Conservation (phyloP, 2,888 invertebrate species). For the Lobophora halterata region DNA sequence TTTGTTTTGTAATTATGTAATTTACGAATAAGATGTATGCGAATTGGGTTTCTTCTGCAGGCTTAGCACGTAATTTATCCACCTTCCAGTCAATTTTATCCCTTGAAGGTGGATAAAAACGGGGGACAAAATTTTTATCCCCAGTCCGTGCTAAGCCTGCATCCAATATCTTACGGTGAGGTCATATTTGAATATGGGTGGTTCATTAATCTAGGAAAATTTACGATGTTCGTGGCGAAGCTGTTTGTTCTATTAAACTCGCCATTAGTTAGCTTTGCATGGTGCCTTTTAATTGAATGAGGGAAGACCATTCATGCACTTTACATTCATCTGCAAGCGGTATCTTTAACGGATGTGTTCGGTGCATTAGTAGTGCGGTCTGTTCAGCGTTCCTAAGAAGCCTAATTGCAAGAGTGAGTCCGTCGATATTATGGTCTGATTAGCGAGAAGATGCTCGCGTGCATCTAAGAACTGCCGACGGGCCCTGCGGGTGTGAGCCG, state of each 20-base stretch:
- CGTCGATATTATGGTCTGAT: conserved; percentile 63
- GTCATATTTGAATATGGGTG: conserved; percentile 15
- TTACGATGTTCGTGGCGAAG: too few species aligned
- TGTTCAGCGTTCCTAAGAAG: conserved; percentile 58
- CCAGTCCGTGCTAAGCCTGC: too few species aligned
- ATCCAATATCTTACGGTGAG: conserved; percentile 16
- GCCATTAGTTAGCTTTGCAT: too few species aligned
- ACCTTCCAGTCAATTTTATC: too few species aligned
- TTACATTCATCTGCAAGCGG: conserved; percentile 15
- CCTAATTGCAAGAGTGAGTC: conserved; percentile 63
- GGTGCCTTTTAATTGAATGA: background rate
- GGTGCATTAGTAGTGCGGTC: conserved; percentile 43
- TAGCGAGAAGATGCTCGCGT: conserved; percentile 70
- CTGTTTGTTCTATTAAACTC: too few species aligned
- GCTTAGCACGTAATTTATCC: too few species aligned
- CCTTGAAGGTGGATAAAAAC: too few species aligned
- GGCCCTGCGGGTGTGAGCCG: conserved; percentile 42
- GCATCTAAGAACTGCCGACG: conserved; percentile 55
- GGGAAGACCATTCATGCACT: conserved; percentile 7
- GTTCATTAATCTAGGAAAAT: background rate
- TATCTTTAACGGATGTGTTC: conserved; percentile 27
- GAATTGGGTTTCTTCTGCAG: conserved; percentile 24
- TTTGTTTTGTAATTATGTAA: too few species aligned
- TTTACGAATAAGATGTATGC: too few species aligned
- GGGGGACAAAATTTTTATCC: too few species aligned